These are phyloP conservation scores for Drosophila parvula DNA, from an alignment of 1,140 invertebrate species.

Conservation along the genomic window DNA sequence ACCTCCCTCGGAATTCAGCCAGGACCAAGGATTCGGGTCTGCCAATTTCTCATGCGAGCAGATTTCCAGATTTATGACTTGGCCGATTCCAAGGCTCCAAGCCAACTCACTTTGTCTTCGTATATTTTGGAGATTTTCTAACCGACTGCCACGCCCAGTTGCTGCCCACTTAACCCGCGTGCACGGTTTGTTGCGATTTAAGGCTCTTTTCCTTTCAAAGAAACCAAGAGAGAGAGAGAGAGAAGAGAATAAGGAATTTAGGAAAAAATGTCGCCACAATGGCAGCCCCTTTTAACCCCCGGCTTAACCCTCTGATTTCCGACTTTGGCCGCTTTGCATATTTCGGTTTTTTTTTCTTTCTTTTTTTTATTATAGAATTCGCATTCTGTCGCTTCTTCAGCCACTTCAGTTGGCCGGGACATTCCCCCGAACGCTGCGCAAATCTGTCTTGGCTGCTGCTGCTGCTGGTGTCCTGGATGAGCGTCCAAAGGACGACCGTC, in stretches of 20 bases:
- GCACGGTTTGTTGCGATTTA: constrained; percentile 59
- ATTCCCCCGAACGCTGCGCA: constrained; percentile 19
- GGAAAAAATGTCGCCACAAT: constrained; percentile 69
- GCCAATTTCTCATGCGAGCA: constrained; percentile 63
- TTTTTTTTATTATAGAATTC: constrained; percentile 72
- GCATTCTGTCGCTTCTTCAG: constrained; percentile 42
- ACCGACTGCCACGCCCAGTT: background rate
- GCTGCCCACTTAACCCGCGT: constrained; percentile 31
- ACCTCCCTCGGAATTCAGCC: background rate
- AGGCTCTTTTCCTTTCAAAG: background rate
- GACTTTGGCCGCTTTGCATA: constrained; percentile 68
- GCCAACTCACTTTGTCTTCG: constrained; percentile 66
- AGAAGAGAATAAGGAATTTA: constrained; percentile 50
- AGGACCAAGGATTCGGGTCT: constrained; percentile 19
- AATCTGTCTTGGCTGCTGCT: constrained; percentile 19
- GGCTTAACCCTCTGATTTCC: background rate
- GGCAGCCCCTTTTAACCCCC: constrained; percentile 16
- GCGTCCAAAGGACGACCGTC: background rate
- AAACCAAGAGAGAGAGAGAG: background rate
- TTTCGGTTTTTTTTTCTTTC: constrained; percentile 55
- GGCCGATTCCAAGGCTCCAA: constrained; percentile 34
- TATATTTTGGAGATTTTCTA: background rate
- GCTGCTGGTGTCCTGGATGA: constrained; percentile 1
- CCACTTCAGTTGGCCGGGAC: constrained; percentile 55
- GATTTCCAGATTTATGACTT: constrained; percentile 53